Base-by-base conservation (phyloP, 2,113 vertebrate genomes). In the Podarcis cretensis region DNA sequence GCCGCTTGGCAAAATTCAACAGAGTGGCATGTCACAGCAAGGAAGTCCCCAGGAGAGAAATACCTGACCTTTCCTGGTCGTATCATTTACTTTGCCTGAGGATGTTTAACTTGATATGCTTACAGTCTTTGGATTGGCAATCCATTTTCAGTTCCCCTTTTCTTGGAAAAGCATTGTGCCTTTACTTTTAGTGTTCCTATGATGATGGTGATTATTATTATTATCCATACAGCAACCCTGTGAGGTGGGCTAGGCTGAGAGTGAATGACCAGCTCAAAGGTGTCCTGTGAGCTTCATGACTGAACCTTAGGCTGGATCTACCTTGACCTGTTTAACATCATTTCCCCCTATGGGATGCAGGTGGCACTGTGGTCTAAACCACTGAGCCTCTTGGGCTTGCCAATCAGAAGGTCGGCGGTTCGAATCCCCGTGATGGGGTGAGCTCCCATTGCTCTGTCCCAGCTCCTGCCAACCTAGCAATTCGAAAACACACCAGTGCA, bases 51-150 rank as follows among this genome's bases (percentile, higher is more conserved):
- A 30, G 54, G 73, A 83, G 63, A 48, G 27, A n/a, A 37, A 78
- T 18, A 3, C n/a, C 14, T 68, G 59, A 69, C 43, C 43, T 57
- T 83, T 83, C 25, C 18, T 69, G n/a, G 21, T 7, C 54, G 74
- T 3, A 32, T 20, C 20, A 63, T 35, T 54, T 66, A 69, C 78
- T 78, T 89, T 32, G 63, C 81, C 81, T 37, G 16, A 37, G 74
- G 87, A 77, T 37, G 18, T 69, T 84, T 84, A 77, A 40, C 32
- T 89, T 84, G 69, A 84, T 78, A 78, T 37, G 83, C 32, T 66
- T 68, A 78, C 30, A 69, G 23, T 78, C 74, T 13, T 43, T 69
- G 30, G 59, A 84, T 37, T 37, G 40, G 32, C 2, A 32, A 20
- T 16, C 7, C 25, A 35, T 37, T 74, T 77, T 76, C 73, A 65